phyloP scores from a whole-genome alignment of 2,113 vertebrate genomes.

The Ochotona curzoniae region DNA sequence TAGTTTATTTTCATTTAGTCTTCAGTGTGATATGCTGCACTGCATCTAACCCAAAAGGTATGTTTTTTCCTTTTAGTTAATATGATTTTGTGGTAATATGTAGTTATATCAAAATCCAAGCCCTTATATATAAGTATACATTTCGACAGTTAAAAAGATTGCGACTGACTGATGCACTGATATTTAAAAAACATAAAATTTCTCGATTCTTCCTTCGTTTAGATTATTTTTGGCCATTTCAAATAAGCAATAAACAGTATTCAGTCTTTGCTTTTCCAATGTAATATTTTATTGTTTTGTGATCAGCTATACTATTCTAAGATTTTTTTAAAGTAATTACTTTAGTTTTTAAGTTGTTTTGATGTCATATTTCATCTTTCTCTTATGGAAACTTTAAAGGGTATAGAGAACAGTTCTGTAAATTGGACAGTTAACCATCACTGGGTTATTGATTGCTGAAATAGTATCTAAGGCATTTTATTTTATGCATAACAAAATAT shows the following conservation, averaged over 20 bases:
- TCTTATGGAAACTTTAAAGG: slow-evolving; percentile 26
- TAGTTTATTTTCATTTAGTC: background rate
- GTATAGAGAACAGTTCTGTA: background rate
- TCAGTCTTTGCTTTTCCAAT: background rate
- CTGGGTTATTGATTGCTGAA: slow-evolving; percentile 9
- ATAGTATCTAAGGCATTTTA: background rate
- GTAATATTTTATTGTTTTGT: background rate
- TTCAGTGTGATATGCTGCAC: background rate
- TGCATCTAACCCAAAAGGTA: background rate
- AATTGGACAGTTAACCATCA: background rate
- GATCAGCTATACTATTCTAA: background rate
- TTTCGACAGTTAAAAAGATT: slow-evolving; percentile 19
- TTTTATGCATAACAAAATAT: slow-evolving; percentile 34
- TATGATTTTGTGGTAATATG: background rate
- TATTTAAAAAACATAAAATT: background rate
- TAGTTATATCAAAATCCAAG: slow-evolving; percentile 15
- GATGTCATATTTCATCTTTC: background rate
- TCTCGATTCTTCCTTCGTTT: background rate
- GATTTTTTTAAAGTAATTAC: slow-evolving; percentile 9
- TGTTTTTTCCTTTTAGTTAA: slow-evolving; percentile 25
- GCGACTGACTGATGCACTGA: background rate
- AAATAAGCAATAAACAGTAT: background rate
- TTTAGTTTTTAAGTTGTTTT: background rate
- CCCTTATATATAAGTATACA: background rate
- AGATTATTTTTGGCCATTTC: background rate